Evolutionary conservation across 2,797 vertebrate species (phyloP).

Genomic region (Echeneis naucrates): DNA sequence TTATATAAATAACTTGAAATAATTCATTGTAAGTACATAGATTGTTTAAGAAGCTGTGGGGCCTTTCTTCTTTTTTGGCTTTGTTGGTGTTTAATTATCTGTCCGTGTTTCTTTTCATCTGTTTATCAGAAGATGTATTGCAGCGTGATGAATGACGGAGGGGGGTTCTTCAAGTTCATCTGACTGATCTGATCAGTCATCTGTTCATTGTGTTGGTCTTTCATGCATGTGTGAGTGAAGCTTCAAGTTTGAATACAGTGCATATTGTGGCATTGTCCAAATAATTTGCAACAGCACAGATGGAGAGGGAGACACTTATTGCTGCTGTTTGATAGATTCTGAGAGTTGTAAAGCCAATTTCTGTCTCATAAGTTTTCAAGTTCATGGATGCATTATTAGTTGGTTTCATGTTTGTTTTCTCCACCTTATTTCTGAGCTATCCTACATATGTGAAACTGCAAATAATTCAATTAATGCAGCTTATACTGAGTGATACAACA

Average conservation of each 20-base stretch:
- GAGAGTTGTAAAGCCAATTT: background rate
- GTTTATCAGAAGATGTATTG: background rate
- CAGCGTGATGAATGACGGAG: background rate
- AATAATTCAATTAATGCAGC: background rate
- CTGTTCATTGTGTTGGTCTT: background rate
- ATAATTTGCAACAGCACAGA: background rate
- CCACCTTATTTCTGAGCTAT: background rate
- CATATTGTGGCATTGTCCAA: background rate
- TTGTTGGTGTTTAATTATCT: too few relatives aligned
- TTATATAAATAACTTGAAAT: slow-evolving; percentile 26
- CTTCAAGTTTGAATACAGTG: background rate
- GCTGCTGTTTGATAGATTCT: slow-evolving; percentile 17
- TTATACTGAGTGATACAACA: background rate
- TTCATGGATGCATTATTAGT: background rate
- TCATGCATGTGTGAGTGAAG: background rate
- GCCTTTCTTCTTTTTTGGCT: too few relatives aligned
- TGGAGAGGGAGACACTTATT: background rate
- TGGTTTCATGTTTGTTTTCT: background rate
- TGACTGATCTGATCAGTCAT: too few relatives aligned
- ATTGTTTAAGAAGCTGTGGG: background rate
- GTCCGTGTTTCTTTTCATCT: background rate
- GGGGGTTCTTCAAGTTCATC: background rate
- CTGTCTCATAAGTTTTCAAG: background rate
- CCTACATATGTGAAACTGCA: background rate
- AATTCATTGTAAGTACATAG: slow-evolving; percentile 1